A percentile compares a stretch with the other conserved stretches of the same genome.
These are phyloP conservation scores for Papio anubis DNA, from an alignment of 2,113 vertebrate species.

Conservation along the genomic window DNA sequence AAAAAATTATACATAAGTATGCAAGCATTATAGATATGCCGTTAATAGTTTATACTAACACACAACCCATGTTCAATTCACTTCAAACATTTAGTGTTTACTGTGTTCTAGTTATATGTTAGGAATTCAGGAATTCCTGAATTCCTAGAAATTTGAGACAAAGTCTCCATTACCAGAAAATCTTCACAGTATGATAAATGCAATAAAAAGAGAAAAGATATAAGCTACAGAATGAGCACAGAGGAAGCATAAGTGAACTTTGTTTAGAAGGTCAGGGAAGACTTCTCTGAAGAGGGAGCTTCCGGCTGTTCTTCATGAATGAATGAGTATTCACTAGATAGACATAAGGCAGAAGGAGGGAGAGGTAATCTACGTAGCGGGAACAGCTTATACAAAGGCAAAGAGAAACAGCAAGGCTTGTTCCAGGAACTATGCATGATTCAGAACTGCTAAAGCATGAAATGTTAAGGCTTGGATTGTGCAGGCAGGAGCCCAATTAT, in stretches of 20 bases:
- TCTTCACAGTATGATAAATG: conserved; percentile 31
- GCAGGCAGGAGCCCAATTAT: background rate
- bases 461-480: background rate
- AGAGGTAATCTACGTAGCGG: background rate
- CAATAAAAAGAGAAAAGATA: background rate
- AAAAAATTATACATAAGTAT: conserved; percentile 31
- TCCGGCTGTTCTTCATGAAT: conserved; percentile 10
- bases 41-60: conserved; percentile 42
- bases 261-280: background rate
- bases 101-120: background rate
- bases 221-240: background rate
- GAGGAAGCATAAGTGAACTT: background rate
- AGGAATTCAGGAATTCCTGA: background rate
- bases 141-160: background rate
- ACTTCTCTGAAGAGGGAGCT: background rate
- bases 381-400: background rate
- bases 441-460: conserved; percentile 1
- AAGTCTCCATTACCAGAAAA: background rate
- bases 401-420: background rate
- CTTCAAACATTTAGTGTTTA: conserved; percentile 42
- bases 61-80: conserved; percentile 7
- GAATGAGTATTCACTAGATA: background rate
- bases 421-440: background rate
- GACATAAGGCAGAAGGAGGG: background rate
- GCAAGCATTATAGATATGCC: background rate